A percentile compares a stretch with the other conserved stretches of the same genome.
Conservation (phyloP, 2,797 vertebrate genomes). For the Scolopax bukidnonensis region DNA sequence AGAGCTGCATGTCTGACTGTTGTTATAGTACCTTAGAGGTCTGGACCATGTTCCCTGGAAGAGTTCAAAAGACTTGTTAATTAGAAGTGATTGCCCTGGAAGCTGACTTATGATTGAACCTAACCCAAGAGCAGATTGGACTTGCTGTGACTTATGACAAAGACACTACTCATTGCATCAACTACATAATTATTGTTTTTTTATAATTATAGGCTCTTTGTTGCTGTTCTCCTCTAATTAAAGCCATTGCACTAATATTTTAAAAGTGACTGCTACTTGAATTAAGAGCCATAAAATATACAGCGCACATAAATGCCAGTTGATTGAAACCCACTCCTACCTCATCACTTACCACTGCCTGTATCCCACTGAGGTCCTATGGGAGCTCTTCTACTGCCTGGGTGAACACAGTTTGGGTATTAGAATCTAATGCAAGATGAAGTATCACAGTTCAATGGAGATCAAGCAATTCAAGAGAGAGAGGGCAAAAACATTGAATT, state of each 20-base stretch:
- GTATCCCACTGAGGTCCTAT: not conserved
- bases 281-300: not conserved
- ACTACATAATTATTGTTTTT: not conserved
- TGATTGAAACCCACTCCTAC: not conserved
- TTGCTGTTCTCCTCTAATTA: conserved; percentile 44
- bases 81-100: conserved; percentile 25
- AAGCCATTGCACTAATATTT: not conserved
- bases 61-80: conserved; percentile 33
- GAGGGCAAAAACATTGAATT: not conserved
- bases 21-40: not conserved
- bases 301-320: not conserved
- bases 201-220: conserved; percentile 23
- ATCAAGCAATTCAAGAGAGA: not conserved
- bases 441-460: not conserved
- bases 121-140: not conserved
- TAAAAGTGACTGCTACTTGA: not conserved
- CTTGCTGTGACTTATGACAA: not conserved
- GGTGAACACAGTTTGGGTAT: conserved; percentile 1
- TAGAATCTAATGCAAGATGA: conserved; percentile 3
- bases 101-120: conserved; percentile 2
- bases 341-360: not conserved
- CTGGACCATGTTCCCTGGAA: not conserved
- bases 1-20: not conserved
- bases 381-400: not conserved
- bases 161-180: not conserved